These are phyloP conservation scores for Ichneumon xanthorius DNA, from an alignment of 2,888 invertebrate genomes.

Conservation along the genomic window DNA sequence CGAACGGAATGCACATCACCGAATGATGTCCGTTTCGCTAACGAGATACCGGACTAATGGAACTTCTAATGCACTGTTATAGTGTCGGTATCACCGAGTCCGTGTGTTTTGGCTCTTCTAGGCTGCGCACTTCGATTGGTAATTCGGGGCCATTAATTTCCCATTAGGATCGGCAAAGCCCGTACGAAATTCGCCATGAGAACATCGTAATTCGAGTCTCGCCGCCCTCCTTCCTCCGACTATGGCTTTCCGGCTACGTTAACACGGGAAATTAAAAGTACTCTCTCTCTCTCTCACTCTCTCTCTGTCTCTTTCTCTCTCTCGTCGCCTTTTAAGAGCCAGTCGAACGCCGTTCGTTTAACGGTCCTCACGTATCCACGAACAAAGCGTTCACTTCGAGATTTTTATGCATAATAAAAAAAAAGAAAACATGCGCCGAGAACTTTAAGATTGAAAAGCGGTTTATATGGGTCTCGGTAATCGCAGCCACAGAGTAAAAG, in stretches of 20 bases:
- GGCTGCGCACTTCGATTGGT: background rate
- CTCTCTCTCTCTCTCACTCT: background rate
- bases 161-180: conserved; percentile 4
- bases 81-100: background rate
- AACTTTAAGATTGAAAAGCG: too few species aligned
- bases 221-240: background rate
- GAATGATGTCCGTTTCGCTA: conserved; percentile 5
- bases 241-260: background rate
- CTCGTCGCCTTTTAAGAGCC: too few species aligned
- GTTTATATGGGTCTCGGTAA: too few species aligned
- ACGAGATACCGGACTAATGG: conserved; percentile 31
- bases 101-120: background rate
- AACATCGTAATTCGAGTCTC: background rate
- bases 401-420: too few species aligned
- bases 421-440: too few species aligned
- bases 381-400: too few species aligned
- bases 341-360: too few species aligned
- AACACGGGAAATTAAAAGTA: background rate
- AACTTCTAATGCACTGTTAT: conserved; percentile 23
- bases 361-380: too few species aligned
- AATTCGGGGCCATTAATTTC: conserved; percentile 21
- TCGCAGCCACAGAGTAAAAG: too few species aligned
- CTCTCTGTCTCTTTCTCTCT: too few species aligned
- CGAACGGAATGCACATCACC: background rate
- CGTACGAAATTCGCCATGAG: background rate